phyloP scores from a whole-genome alignment of 2,113 vertebrate genomes.

The chimpanzee (Pan troglodytes) region NHGRI_mPanTro3-v2.1_pri NC_086016.1:33158001-33158500 shows the following conservation, averaged over 20 bases:
- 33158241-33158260: background rate
- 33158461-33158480: background rate
- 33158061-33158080: background rate
- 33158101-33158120: too few relatives aligned
- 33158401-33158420: background rate
- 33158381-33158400: slow-evolving; percentile 22
- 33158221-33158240: background rate
- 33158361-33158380: background rate
- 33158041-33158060: background rate
- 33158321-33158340: slow-evolving; percentile 46
- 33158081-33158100: background rate
- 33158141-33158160: background rate
- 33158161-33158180: background rate
- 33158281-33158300: slow-evolving; percentile 51
- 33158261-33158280: slow-evolving; percentile 19
- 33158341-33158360: background rate
- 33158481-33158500: slow-evolving; percentile 14
- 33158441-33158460: slow-evolving; percentile 24
- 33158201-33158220: background rate
- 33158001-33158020: background rate
- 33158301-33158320: slow-evolving; percentile 47
- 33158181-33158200: background rate
- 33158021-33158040: background rate
- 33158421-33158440: slow-evolving; percentile 41
- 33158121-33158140: background rate